Evolutionary conservation across 1,140 invertebrate genomes (phyloP), one percentile per base, ranked within the genome.

Genomic region (Drosophila littoralis): DNA sequence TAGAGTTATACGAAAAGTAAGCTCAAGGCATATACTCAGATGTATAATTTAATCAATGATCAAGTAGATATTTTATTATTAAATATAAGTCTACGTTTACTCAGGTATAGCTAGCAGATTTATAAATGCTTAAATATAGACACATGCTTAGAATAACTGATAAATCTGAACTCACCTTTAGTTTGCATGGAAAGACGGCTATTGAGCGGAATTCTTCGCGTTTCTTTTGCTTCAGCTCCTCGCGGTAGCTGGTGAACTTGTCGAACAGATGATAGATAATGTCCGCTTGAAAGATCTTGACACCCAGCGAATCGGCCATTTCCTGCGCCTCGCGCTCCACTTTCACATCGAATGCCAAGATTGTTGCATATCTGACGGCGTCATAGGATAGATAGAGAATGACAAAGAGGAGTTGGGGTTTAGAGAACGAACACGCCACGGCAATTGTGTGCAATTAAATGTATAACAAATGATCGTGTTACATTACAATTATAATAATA

Each of bases 261-360:
- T 99, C 99, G 93, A 99, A 99, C 68, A 99, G 93, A 94, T 99
- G 99, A 93, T 99, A 99, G 90, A 99, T 99, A 92, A 99, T 99
- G 93, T 99, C 98, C 2, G 99, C 99, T 66, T 98, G 97, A 95
- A 99, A 99, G 88, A 99, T 98, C 93, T 97, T 98, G 45, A 99
- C 98, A 58, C 97, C 97, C 46, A 98, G 92, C 52, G 95, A 95
- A 89, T 99, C 98, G 0, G 99, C 99, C 92, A 99, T 93, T 92
- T 99, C 98, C 93, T 99, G 98, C 1, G 98, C 99, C 89, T 99
- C 99, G 63, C 96, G 94, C 92, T 99, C 99, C 33, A 99, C 96
- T 93, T 99, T 99, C 1, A 99, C 99, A 93, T 99, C 99, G 93
- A 99, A 99, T 0, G 99, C 99, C 68, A 99, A 94, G 92, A 99